Base-by-base conservation (phyloP, 2,113 vertebrate species). In the Anguilla japonica region DNA sequence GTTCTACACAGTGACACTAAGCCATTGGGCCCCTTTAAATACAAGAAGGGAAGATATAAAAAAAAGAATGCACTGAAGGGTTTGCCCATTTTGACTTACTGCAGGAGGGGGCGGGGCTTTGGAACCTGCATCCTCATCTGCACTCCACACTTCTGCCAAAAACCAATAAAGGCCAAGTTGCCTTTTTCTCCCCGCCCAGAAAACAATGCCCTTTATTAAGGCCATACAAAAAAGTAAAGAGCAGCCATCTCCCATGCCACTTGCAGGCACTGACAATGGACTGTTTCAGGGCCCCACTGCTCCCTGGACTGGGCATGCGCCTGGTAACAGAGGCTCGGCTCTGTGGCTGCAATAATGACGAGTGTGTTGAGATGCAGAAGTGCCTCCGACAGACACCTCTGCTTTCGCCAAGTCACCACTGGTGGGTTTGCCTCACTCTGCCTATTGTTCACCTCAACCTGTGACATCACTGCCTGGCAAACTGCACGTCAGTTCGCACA, bases 221-320 rank as follows among this genome's bases (percentile, higher is more conserved):
- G 50, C 56, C 85, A 63, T 15, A 80, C 39, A 67, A 80, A 90
- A 89, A 56, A 1, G 7, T 29, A 60, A 63, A 81, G 87, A 91
- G 81, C 90, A 91, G 88, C 89, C 84, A 92, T 91, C 91, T 90
- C 89, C 90, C 88, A 88, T 88, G 88, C 60, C 86, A 90, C 90
- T 89, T 88, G 90, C 92, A 75, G 87, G 83, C 86, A 88, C 89
- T 84, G 89, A 94, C 94, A 94, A 93, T 91, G 90, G 91, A 84
- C 82, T 90, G 89, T 92, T 86, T 95, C 89, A 92, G 75, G 53
- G 83, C 56, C 88, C 87, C 82, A 90, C 90, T 91, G 90, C 89
- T 86, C 89, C 63, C 88, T 89, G 39, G 53, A 79, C 22, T 78
- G 79, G 46, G 15, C 85, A 46, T 11, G 43, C 89, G 57, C 78